Base-by-base conservation (phyloP, 2,797 vertebrate species). In the Dendrocincla tyrannina region DNA sequence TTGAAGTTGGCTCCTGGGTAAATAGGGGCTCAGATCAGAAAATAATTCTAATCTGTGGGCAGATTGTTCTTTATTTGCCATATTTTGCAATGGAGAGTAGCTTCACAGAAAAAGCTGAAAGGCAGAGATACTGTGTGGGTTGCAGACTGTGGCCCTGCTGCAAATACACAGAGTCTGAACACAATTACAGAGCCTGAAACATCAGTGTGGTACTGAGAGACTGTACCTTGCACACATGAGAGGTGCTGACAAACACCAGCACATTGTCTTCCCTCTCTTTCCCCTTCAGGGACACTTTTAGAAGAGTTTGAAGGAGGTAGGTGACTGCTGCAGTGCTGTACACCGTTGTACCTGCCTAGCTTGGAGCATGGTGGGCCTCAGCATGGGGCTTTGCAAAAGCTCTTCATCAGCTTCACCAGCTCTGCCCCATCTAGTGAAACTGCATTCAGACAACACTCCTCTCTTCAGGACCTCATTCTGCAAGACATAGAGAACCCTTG, bases 181-280 rank as follows among this genome's bases (percentile, higher is more conserved):
- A 79, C 50, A 58, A 85, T 39, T 63, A 47, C 30, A 17, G 28
- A 46, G 20, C 35, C 50, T 49, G 41, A 55, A 67, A 25, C 60
- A 77, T 20, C 28, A 23, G 35, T 1, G 1, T 23, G 30, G 30
- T 46, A n/a, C 59, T 1, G 1, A 8, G 0, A 5, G 33, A 16
- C 49, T 69, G 64, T 80, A 35, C 49, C 59, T 76, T 72, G 44
- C 12, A 53, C 16, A 70, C 32, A 30, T 5, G 2, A 56, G 49
- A 91, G 79, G 27, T 69, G 66, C n/a, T 88, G 70, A 77, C 49
- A 91, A 69, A 77, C 1, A 3, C 46, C 66, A 77, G 60, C 30
- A 55, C n/a, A 49, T 55, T 49, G 12, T 55, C n/a, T 46, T 81
- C 59, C n/a, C 28, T 67, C 33, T 41, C 25, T 37, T 82, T 59